A percentile compares a stretch with the other conserved stretches of the same genome.
Evolutionary conservation across 64 coral and sea anemone species (phyloP).

Genomic region (Stylophora pistillata): DNA sequence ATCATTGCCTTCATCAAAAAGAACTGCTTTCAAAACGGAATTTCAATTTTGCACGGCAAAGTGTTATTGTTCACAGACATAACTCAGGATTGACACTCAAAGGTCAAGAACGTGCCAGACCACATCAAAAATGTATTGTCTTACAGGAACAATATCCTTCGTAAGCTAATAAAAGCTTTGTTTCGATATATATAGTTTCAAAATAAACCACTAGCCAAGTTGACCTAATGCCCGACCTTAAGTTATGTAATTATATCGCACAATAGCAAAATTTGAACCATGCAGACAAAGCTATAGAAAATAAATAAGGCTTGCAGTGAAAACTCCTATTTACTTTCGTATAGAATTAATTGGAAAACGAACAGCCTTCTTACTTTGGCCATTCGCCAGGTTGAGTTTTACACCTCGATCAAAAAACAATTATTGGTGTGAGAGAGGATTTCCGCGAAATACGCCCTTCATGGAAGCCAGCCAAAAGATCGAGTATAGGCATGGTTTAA

Average conservation of each 20-base stretch:
- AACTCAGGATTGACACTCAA: background rate
- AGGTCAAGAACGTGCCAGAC: slow-evolving; percentile 3
- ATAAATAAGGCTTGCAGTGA: background rate
- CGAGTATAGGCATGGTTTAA: background rate
- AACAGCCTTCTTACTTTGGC: background rate
- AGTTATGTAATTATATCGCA: background rate
- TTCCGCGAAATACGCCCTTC: background rate
- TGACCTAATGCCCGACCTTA: background rate
- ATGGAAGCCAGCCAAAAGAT: background rate
- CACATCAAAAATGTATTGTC: background rate
- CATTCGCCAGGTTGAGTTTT: background rate
- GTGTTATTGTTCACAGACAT: background rate
- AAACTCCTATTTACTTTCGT: background rate
- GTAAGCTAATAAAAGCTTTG: slow-evolving; percentile 7
- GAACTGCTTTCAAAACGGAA: background rate
- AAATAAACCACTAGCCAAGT: background rate
- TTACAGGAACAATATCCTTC: background rate
- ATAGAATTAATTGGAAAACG: background rate
- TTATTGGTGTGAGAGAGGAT: background rate
- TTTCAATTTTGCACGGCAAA: background rate
- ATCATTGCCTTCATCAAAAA: too few species aligned
- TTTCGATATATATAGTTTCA: slow-evolving; percentile 24
- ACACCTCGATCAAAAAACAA: background rate
- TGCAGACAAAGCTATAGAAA: background rate
- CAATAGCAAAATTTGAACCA: background rate